Percentiles rank a stretch among this genome's conserved stretches.
Conservation (phyloP, 2,797 vertebrate species). For the Percopsis omiscomaycus region DNA sequence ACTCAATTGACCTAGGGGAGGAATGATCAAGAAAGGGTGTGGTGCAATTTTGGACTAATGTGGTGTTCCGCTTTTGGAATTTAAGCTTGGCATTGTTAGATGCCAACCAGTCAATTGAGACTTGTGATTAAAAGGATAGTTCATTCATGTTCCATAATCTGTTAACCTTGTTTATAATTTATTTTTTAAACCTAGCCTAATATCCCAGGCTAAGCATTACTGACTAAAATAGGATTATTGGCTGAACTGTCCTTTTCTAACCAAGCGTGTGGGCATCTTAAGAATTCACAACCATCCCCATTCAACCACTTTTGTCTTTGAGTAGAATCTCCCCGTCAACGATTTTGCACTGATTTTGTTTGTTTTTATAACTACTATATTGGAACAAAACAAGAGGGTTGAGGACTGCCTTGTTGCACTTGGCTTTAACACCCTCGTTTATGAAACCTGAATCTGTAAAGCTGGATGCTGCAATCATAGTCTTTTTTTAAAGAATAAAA, state of each 20-base stretch:
- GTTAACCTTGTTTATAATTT: not conserved
- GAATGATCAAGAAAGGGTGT: conserved; percentile 59
- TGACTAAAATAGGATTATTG: conserved; percentile 36
- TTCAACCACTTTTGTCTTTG: conserved; percentile 64
- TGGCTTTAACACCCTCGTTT: conserved; percentile 79
- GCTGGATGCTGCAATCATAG: conserved; percentile 89
- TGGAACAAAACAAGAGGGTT: conserved; percentile 73
- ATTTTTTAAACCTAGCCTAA: conserved; percentile 23
- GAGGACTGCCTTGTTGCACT: conserved; percentile 82
- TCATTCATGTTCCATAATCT: conserved; percentile 41
- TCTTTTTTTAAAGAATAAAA: conserved; percentile 75
- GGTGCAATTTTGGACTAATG: conserved; percentile 63
- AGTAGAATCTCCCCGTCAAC: conserved; percentile 79
- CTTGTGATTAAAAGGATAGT: conserved; percentile 65
- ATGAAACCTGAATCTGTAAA: conserved; percentile 86
- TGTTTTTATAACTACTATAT: conserved; percentile 76
- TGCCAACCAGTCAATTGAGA: conserved; percentile 58
- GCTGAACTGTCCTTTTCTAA: conserved; percentile 60
- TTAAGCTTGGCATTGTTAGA: conserved; percentile 62
- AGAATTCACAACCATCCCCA: conserved; percentile 61
- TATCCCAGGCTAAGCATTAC: conserved; percentile 35
- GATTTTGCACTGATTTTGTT: conserved; percentile 90
- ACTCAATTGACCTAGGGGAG: conserved; percentile 65
- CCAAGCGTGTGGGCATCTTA: conserved; percentile 64
- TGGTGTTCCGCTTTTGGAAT: conserved; percentile 52